phyloP scores from a whole-genome alignment of 1,140 invertebrate genomes.

The Drosophila pectinifera region DNA sequence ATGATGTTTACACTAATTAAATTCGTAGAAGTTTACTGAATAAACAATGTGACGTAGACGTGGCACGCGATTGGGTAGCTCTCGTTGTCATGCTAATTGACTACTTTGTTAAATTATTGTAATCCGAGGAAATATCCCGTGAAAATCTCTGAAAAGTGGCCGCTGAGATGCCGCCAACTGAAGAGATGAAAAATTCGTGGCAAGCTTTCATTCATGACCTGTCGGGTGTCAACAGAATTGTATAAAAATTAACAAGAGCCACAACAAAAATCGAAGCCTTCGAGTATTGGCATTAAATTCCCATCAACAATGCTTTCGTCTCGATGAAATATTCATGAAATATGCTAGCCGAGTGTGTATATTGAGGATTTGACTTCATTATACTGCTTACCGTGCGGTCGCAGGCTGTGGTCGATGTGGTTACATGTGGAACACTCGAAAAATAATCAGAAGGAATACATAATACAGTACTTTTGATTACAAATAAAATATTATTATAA shows the following conservation, averaged over 20 bases:
- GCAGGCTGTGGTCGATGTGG: conserved; percentile 39
- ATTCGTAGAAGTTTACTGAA: conserved; percentile 1
- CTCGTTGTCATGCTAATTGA: conserved; percentile 65
- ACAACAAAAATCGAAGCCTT: conserved; percentile 7
- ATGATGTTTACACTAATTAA: conserved; percentile 10
- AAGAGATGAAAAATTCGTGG: background rate
- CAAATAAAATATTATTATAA: background rate
- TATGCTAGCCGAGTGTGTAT: conserved; percentile 25
- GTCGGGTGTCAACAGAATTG: conserved; percentile 38
- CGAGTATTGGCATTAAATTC: conserved; percentile 26
- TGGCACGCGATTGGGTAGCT: conserved; percentile 58
- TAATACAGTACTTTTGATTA: no score
- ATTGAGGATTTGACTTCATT: conserved; percentile 58
- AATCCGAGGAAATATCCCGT: conserved; percentile 40
- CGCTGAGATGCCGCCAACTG: background rate
- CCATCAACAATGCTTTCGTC: conserved; percentile 18
- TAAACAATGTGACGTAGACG: conserved; percentile 42
- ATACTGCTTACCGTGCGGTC: conserved; percentile 45
- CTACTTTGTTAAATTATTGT: conserved; percentile 72
- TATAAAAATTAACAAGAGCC: conserved; percentile 23
- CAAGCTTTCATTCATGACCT: conserved; percentile 43
- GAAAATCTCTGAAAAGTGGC: background rate
- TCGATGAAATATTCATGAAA: conserved; percentile 55
- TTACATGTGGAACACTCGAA: conserved; percentile 28
- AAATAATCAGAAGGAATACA: background rate